These are phyloP conservation scores for Linurgus olivaceus DNA, from an alignment of 2,797 vertebrate genomes.

Conservation along the genomic window DNA sequence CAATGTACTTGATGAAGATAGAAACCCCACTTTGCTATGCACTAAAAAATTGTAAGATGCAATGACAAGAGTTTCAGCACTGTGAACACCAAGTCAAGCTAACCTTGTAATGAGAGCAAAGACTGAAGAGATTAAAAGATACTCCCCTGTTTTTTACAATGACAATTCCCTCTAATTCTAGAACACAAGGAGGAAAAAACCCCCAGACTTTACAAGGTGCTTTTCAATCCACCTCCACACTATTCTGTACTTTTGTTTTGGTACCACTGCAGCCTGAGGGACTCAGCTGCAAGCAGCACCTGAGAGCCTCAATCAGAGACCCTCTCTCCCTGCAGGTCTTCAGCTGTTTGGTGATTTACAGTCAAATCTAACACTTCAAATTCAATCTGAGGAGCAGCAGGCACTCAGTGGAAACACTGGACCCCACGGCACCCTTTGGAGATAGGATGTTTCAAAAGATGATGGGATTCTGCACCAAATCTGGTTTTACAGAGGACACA, in stretches of 20 bases:
- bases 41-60: not conserved
- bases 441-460: not conserved
- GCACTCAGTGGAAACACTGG: not conserved
- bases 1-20: not conserved
- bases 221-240: not conserved
- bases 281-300: not conserved
- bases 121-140: not conserved
- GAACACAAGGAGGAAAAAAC: not conserved
- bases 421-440: not conserved
- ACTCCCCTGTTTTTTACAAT: not conserved
- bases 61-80: not conserved
- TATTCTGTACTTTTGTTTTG: not conserved
- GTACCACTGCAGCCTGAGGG: not conserved
- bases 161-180: not conserved
- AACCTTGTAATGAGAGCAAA: not conserved
- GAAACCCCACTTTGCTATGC: not conserved
- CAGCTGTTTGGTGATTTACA: not conserved
- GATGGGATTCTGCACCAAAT: not conserved
- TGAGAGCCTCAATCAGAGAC: not conserved
- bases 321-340: not conserved
- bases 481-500: not conserved
- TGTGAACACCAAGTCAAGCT: not conserved
- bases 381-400: not conserved
- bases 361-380: not conserved
- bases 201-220: not conserved